Percentiles rank a stretch among this genome's conserved stretches.
phyloP scores from a whole-genome alignment of 1,140 invertebrate genomes.

The Pygmarrhopalites habei region DNA sequence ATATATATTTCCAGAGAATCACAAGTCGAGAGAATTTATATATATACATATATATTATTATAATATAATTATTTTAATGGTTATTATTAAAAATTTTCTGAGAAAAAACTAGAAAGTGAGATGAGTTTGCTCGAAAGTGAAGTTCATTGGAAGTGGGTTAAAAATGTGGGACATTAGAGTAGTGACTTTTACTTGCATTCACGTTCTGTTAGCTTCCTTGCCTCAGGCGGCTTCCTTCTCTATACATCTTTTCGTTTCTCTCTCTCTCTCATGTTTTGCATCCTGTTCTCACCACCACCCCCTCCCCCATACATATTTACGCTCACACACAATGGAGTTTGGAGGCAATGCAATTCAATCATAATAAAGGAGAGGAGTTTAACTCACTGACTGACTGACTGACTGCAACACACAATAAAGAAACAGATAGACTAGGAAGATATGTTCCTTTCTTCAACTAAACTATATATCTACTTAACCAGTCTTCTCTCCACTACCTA shows the following conservation, averaged over 20 bases:
- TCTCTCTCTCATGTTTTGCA: too few relatives aligned
- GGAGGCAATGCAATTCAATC: too few relatives aligned
- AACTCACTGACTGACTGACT: too few relatives aligned
- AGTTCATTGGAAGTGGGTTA: conserved; percentile 18
- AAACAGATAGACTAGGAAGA: too few relatives aligned
- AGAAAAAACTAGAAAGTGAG: conserved; percentile 8
- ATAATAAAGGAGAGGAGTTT: too few relatives aligned
- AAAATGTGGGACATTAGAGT: conserved; percentile 8
- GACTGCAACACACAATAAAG: too few relatives aligned
- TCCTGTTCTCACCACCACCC: neutral
- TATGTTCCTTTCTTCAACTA: too few relatives aligned
- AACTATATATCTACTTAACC: too few relatives aligned
- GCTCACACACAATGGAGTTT: too few relatives aligned
- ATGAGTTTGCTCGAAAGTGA: conserved; percentile 15
- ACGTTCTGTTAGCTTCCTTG: conserved; percentile 10
- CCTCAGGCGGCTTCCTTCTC: neutral
- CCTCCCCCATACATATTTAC: neutral
- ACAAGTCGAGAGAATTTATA: neutral
- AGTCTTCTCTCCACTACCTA: too few relatives aligned
- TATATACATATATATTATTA: neutral
- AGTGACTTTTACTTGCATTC: conserved; percentile 17
- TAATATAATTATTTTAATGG: neutral
- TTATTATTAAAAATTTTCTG: neutral
- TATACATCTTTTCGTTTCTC: too few relatives aligned
- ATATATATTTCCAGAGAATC: neutral